phyloP scores from a whole-genome alignment of 2,113 vertebrate species.

The Tupaia tana region DNA sequence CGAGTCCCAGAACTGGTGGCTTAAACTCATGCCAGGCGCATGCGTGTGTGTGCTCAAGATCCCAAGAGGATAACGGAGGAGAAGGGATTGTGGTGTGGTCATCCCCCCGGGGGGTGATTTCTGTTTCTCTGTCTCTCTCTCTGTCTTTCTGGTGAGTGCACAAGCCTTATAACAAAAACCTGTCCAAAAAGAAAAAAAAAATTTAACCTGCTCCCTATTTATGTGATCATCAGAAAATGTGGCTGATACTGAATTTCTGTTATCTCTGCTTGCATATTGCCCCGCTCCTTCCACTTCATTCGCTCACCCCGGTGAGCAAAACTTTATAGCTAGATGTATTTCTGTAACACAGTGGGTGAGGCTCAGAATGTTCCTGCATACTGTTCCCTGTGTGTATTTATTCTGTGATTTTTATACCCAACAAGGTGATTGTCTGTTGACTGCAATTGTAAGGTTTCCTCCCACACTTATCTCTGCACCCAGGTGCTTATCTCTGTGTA shows the following conservation, averaged over 20 bases:
- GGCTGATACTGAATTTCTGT: neutral
- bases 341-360: neutral
- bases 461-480: neutral
- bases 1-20: no score
- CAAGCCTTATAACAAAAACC: no score
- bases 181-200: no score
- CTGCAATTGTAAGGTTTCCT: neutral
- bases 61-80: no score
- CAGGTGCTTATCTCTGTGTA: neutral
- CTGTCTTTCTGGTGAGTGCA: no score
- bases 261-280: neutral
- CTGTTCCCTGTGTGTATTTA: neutral
- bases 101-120: no score
- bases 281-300: rapidly evolving
- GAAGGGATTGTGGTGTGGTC: no score
- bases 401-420: neutral
- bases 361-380: neutral
- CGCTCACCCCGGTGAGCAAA: neutral
- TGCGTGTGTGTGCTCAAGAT: no score
- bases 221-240: neutral
- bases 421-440: neutral
- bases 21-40: no score
- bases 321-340: neutral
- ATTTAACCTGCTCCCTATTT: neutral
- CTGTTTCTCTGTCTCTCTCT: no score